Evolutionary conservation across 2,888 invertebrate genomes (phyloP).

Genomic region (Pachycephus smyrnensis): DNA sequence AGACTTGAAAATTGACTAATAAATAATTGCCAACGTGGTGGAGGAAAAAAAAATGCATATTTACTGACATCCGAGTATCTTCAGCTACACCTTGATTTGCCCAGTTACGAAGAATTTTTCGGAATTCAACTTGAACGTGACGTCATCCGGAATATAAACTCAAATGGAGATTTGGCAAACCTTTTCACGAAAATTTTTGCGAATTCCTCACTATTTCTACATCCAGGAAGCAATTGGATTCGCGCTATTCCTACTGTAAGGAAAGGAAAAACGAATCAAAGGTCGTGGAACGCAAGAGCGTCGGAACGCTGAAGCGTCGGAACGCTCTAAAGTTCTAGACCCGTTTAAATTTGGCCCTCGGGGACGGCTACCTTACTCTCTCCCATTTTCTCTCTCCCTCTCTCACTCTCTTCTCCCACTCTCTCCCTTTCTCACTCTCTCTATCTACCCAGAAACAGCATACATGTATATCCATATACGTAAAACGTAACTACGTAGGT

Average conservation of each 20-base stretch:
- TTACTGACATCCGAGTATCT: not conserved
- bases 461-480: not conserved
- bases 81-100: not conserved
- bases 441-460: not conserved
- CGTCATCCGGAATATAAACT: not conserved
- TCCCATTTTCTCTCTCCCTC: not conserved
- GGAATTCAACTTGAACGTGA: not conserved
- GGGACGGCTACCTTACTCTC: conserved; percentile 2
- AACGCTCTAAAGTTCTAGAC: conserved; percentile 3
- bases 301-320: not conserved
- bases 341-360: conserved; percentile 7
- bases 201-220: not conserved
- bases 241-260: not conserved
- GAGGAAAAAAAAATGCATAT: not conserved
- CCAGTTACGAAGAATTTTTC: not conserved
- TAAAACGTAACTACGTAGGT: not conserved
- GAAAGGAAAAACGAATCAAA: not conserved
- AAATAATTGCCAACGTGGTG: not conserved
- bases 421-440: not conserved
- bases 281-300: not conserved
- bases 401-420: not conserved
- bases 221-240: not conserved
- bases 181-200: not conserved
- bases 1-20: not conserved
- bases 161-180: not conserved